Percentiles rank a stretch among this genome's conserved stretches.
These are phyloP conservation scores for Anoplolepis gracilipes DNA, from an alignment of 1,140 invertebrate genomes.

Conservation along the genomic window DNA sequence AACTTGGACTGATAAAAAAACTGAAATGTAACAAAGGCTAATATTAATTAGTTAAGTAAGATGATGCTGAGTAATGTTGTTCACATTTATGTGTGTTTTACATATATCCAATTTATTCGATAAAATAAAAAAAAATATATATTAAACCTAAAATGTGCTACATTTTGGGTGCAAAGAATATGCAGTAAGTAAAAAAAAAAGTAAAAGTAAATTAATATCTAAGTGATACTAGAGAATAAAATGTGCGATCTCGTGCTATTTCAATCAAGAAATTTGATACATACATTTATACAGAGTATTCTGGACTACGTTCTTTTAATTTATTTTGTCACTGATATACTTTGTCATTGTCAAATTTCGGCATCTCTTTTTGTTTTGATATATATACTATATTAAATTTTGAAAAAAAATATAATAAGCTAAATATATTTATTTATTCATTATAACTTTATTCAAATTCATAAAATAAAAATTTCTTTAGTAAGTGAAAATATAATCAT, in stretches of 20 bases:
- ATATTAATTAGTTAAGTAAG: constrained; percentile 76
- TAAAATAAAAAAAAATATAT: constrained; percentile 76
- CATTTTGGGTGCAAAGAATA: constrained; percentile 74
- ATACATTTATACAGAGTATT: constrained; percentile 80
- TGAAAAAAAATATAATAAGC: constrained; percentile 23
- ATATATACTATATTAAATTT: constrained; percentile 14
- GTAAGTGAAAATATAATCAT: background rate
- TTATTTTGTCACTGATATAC: background rate
- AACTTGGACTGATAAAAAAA: constrained; percentile 76
- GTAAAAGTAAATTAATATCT: constrained; percentile 69
- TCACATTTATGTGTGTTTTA: constrained; percentile 80
- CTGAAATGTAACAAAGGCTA: constrained; percentile 74
- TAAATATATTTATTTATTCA: constrained; percentile 15
- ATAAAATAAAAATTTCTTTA: constrained; percentile 26
- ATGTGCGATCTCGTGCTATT: constrained; percentile 74
- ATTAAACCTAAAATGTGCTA: constrained; percentile 75
- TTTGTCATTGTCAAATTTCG: background rate
- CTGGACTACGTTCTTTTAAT: constrained; percentile 67
- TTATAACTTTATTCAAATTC: background rate
- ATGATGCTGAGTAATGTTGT: constrained; percentile 78
- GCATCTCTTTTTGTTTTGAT: background rate
- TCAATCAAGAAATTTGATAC: constrained; percentile 76
- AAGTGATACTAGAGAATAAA: constrained; percentile 79
- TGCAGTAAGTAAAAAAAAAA: constrained; percentile 72
- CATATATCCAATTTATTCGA: constrained; percentile 80